Conservation (phyloP, 2,888 invertebrate species). For the Gnatocerus cornutus region DNA sequence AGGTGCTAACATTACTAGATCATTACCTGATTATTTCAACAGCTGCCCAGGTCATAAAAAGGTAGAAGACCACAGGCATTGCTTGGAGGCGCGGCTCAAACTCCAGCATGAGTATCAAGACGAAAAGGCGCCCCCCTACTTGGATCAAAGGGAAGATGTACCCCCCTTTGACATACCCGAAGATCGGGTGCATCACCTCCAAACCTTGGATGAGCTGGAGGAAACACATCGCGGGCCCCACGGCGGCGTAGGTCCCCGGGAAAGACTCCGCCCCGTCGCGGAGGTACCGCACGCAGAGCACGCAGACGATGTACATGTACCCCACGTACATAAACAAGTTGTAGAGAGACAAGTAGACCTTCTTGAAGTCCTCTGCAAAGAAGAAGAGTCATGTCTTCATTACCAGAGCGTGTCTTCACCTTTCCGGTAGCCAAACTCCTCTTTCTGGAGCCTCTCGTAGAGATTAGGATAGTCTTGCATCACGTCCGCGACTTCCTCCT, state of each 20-base stretch:
- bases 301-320: constrained; percentile 83
- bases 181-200: constrained; percentile 91
- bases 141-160: constrained; percentile 83
- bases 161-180: constrained; percentile 90
- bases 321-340: constrained; percentile 93
- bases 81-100: constrained; percentile 90
- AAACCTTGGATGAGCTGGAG: constrained; percentile 87
- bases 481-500: constrained; percentile 80
- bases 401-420: constrained; percentile 72
- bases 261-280: constrained; percentile 84
- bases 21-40: constrained; percentile 88
- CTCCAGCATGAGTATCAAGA: constrained; percentile 86
- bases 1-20: background rate
- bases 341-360: constrained; percentile 90
- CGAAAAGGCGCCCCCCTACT: constrained; percentile 78
- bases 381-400: constrained; percentile 13
- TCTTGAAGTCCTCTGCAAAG: constrained; percentile 81
- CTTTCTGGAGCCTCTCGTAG: constrained; percentile 81
- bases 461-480: constrained; percentile 86
- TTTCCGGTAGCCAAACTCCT: constrained; percentile 85
- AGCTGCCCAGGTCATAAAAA: constrained; percentile 88
- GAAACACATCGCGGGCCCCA: constrained; percentile 86
- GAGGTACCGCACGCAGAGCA: constrained; percentile 83
- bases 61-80: constrained; percentile 89
- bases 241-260: constrained; percentile 80